phyloP scores from a whole-genome alignment of 2,113 vertebrate genomes.

The Bombycilla garrulus region DNA sequence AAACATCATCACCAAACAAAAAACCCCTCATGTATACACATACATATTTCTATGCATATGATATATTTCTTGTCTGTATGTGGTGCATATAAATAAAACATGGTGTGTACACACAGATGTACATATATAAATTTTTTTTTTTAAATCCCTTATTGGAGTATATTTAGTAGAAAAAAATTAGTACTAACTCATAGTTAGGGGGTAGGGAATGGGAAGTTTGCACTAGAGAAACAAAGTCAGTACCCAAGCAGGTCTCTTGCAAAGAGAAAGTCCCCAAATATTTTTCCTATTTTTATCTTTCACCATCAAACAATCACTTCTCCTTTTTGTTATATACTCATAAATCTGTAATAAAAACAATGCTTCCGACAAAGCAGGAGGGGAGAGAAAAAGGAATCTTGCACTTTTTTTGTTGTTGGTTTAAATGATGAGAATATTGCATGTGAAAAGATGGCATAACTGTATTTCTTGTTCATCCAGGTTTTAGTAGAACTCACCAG shows the following conservation, averaged over 20 bases:
- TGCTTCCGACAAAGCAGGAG: not conserved
- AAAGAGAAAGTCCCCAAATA: not conserved
- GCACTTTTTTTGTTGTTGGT: accelerated
- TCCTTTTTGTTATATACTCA: not conserved
- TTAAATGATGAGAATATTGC: not conserved
- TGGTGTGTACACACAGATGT: not conserved
- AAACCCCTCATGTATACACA: not conserved
- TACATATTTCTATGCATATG: not conserved
- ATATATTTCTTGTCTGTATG: not conserved
- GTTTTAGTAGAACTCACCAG: constrained; percentile 88
- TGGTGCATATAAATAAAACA: not conserved
- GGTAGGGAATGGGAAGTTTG: not conserved
- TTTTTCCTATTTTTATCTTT: not conserved
- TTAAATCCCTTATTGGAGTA: not conserved
- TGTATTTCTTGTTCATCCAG: constrained; percentile 65
- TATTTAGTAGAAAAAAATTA: not conserved
- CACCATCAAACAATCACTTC: not conserved
- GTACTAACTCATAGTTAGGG: not conserved
- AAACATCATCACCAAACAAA: not conserved
- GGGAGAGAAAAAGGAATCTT: not conserved
- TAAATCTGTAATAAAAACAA: not conserved
- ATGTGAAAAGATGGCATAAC: not conserved
- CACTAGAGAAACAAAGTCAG: not conserved
- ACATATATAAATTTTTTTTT: too few relatives aligned
- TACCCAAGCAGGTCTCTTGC: not conserved